Evolutionary conservation across 2,888 invertebrate genomes (phyloP).

Genomic region (Keiferia lycopersicella): DNA sequence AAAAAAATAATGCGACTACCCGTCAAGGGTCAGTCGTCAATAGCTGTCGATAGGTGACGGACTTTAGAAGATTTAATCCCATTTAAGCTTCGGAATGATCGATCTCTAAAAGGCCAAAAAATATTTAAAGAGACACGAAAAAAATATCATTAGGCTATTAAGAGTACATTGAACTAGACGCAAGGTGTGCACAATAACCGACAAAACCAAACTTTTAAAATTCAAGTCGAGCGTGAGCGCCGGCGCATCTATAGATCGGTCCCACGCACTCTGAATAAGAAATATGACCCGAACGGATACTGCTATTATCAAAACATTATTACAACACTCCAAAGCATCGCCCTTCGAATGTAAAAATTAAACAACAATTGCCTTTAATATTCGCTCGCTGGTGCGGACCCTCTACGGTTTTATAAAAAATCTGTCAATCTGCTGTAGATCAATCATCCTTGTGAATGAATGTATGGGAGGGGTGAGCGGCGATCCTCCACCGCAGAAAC

Average conservation of each 20-base stretch:
- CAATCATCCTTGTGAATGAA: conserved; percentile 74
- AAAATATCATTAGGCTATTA: conserved; percentile 1
- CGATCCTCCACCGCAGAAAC: conserved; percentile 66
- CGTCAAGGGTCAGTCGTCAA: conserved; percentile 65
- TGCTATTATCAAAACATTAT: conserved; percentile 81
- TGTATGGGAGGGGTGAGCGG: conserved; percentile 73
- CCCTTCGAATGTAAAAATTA: conserved; percentile 79
- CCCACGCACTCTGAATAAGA: conserved; percentile 80
- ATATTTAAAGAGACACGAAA: background rate
- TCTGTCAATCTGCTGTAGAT: conserved; percentile 80
- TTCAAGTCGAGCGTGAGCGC: conserved; percentile 53
- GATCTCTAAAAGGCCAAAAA: no score
- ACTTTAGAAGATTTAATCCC: conserved; percentile 39
- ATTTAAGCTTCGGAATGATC: background rate
- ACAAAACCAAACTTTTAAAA: conserved; percentile 55
- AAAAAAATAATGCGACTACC: conserved; percentile 62
- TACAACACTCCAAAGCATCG: conserved; percentile 78
- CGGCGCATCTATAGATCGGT: conserved; percentile 38
- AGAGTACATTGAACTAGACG: conserved; percentile 27
- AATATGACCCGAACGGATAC: conserved; percentile 80
- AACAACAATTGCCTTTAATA: conserved; percentile 82
- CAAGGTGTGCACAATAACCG: conserved; percentile 66
- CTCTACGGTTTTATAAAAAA: conserved; percentile 74
- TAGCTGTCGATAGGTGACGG: conserved; percentile 65
- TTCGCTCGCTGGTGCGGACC: conserved; percentile 71